Percentiles rank a stretch among this genome's conserved stretches.
Conservation (phyloP, 2,113 vertebrate species). For the Eudyptes chrysolophus region DNA sequence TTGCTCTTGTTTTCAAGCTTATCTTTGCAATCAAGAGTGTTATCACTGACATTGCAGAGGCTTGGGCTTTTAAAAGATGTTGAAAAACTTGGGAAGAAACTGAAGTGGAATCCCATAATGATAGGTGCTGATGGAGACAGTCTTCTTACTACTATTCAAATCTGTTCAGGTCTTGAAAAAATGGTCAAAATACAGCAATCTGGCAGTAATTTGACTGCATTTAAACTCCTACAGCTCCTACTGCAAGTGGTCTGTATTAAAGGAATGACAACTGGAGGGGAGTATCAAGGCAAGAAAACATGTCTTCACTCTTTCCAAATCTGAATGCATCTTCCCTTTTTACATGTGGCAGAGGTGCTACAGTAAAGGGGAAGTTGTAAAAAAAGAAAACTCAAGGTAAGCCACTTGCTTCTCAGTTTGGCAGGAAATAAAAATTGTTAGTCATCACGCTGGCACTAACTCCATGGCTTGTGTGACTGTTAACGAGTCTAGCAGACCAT, state of each 20-base stretch:
- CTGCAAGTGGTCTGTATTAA: neutral
- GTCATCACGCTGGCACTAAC: neutral
- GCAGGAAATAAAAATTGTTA: neutral
- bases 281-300: neutral
- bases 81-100: neutral
- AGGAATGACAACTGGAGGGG: neutral
- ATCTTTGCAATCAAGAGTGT: neutral
- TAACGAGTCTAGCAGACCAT: neutral
- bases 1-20: neutral
- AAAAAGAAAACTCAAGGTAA: neutral
- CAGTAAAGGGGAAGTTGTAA: neutral
- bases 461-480: neutral
- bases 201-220: neutral
- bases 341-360: neutral
- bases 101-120: neutral
- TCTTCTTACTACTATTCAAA: neutral
- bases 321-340: neutral
- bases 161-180: neutral
- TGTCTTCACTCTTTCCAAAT: neutral
- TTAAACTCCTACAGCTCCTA: neutral
- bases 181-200: neutral
- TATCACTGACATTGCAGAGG: neutral
- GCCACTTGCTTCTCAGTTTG: neutral
- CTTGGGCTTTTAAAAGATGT: neutral
- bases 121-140: neutral